Conservation (phyloP, 1,140 invertebrate species). For the Probaryconus sp. region DNA sequence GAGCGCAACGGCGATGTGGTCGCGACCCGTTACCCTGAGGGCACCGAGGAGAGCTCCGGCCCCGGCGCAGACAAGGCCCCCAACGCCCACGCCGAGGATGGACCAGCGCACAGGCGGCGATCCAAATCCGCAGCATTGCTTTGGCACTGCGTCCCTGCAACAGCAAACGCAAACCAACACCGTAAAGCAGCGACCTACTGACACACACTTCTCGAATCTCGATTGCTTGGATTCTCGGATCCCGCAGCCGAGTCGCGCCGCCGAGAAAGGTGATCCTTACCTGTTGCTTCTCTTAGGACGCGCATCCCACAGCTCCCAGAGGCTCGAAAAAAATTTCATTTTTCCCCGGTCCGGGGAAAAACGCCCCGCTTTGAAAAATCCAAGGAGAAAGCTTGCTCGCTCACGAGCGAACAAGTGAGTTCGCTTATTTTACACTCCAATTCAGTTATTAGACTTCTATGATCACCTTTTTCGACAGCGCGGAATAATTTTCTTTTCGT, state of each 20-base stretch:
- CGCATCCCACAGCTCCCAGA: conserved; percentile 44
- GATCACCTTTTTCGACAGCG: neutral
- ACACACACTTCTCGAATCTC: conserved; percentile 67
- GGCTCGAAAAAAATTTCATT: conserved; percentile 41
- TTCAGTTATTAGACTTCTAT: conserved; percentile 38
- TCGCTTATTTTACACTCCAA: conserved; percentile 40
- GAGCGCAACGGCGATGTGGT: conserved; percentile 76
- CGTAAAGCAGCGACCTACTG: conserved; percentile 70
- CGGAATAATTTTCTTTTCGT: too few species aligned
- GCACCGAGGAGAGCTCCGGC: conserved; percentile 75
- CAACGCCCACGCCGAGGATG: conserved; percentile 75
- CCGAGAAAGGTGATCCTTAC: conserved; percentile 53
- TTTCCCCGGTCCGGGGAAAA: conserved; percentile 35
- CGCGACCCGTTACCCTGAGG: conserved; percentile 75
- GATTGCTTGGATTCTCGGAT: conserved; percentile 6
- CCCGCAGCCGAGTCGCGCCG: conserved; percentile 1
- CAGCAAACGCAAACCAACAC: conserved; percentile 56
- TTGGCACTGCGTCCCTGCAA: conserved; percentile 76
- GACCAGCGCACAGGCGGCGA: conserved; percentile 77
- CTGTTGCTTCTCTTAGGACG: conserved; percentile 49
- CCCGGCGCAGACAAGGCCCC: conserved; percentile 75
- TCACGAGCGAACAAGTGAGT: too few species aligned
- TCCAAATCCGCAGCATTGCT: conserved; percentile 76
- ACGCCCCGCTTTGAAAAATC: conserved; percentile 16
- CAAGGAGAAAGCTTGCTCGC: conserved; percentile 17